Base-by-base conservation (phyloP, 2,888 invertebrate genomes). In the Glaucopsyche alexis region DNA sequence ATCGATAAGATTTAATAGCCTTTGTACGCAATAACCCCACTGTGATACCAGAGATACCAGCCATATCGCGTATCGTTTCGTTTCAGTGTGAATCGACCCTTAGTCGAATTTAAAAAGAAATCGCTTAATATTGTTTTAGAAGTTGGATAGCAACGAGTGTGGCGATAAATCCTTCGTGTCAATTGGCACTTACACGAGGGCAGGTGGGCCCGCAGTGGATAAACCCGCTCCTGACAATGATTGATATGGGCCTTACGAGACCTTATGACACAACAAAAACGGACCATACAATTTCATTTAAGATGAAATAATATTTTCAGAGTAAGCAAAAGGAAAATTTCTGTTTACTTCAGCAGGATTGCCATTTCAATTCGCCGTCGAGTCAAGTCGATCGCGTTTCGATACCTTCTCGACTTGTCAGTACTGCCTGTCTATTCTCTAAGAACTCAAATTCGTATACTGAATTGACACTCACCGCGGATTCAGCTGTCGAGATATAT, bases 231-330 rank as follows among this genome's bases (percentile, higher is more conserved):
- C 55, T 55, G 55, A 55, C 55, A 55, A 55, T 11, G 55, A 55
- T 55, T 55, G 55, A 55, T 55, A 55, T 11, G 19, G 55, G 55
- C 55, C 19, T 29, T 29, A 19, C 55, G 19, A 11, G 55, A 29
- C 55, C 55, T 55, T 55, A 55, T 55, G 55, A 55, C 55, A 55
- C 19, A 47, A 47, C 47, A 55, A 55, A 55, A 55, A 55, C 55
- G 19, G 55, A 55, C 52, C 52, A n/a, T 9, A 52, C 55, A 55
- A 55, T 55, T 19, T 55, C 19, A 55, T 55, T 55, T 19, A 55
- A 19, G 19, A 19, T 55, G 11, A 19, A 29, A 55, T 52, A n/a
- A 7, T 29, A 29, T 52, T 52, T 52, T 1, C 52, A 52, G 16
- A 8, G 9, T 52, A 16, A 16, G n/a, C 50, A n/a, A 16, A 3